Conservation (phyloP, 2,888 invertebrate species). For the Pterobdella sp. region DNA sequence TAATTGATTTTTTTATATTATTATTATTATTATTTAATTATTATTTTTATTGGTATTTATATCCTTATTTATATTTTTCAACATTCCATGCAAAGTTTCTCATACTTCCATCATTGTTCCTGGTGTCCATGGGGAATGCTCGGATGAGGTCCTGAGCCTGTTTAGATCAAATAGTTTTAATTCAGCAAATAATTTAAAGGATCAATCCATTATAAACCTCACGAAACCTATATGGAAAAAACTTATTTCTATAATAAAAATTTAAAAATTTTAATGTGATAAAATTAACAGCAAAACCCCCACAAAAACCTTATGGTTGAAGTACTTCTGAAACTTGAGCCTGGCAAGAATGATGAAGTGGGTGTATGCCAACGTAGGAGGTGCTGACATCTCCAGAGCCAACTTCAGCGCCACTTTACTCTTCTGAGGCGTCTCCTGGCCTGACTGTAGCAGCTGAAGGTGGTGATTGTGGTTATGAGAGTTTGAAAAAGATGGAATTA, state of each 20-base stretch:
- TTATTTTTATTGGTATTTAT: too few species aligned
- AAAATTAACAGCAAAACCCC: neutral
- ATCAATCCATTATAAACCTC: too few species aligned
- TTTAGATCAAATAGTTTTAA: too few species aligned
- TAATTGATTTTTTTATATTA: too few species aligned
- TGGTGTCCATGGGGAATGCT: constrained; percentile 49
- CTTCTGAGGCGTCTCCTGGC: constrained; percentile 36
- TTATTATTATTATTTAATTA: too few species aligned
- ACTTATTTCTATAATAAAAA: neutral
- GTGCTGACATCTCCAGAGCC: constrained; percentile 39
- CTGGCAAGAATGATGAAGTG: constrained; percentile 47
- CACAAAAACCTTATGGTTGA: constrained; percentile 47
- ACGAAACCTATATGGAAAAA: neutral
- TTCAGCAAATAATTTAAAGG: too few species aligned
- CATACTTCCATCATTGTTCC: constrained; percentile 47
- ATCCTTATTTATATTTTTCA: too few species aligned
- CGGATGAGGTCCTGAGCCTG: constrained; percentile 49
- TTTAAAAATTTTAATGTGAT: neutral
- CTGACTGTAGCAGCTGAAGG: neutral
- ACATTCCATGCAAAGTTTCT: too few species aligned
- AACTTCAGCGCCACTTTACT: constrained; percentile 43
- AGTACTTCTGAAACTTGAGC: constrained; percentile 51
- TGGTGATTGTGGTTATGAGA: neutral
- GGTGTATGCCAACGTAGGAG: constrained; percentile 42
- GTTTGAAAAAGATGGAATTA: neutral